Conservation (phyloP, 2,113 vertebrate genomes). For the Mungos mungo region DNA sequence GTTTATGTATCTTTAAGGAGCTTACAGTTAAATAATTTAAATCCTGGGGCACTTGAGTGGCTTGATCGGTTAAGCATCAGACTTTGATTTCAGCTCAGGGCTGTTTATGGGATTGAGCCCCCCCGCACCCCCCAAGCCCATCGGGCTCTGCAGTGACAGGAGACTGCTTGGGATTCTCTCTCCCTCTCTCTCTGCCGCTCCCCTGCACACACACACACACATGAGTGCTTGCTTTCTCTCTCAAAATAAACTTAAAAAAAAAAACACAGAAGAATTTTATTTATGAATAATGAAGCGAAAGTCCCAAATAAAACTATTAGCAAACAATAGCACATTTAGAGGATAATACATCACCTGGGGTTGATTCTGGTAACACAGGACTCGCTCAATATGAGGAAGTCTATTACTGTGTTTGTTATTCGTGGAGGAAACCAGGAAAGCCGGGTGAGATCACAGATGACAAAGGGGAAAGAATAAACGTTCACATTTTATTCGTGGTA, state of each 20-base stretch:
- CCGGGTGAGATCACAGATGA: background rate
- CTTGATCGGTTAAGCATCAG: too few relatives aligned
- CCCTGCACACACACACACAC: too few relatives aligned
- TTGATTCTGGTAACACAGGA: background rate
- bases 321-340: background rate
- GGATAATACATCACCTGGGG: background rate
- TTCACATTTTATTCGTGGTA: background rate
- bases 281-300: background rate
- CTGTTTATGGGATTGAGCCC: too few relatives aligned
- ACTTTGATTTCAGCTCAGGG: too few relatives aligned
- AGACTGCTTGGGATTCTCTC: too few relatives aligned
- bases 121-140: too few relatives aligned
- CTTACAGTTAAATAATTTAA: conserved; percentile 20
- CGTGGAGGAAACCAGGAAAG: background rate
- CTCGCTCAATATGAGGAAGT: background rate
- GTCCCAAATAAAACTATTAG: background rate
- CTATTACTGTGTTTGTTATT: background rate
- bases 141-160: too few relatives aligned
- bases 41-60: too few relatives aligned
- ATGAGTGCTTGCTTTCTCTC: too few relatives aligned
- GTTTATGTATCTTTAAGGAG: background rate
- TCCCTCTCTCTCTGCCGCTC: too few relatives aligned
- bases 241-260: background rate
- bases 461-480: background rate
- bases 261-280: background rate